A percentile compares a stretch with the other conserved stretches of the same genome.
phyloP scores from a whole-genome alignment of 2,888 invertebrate species.

The Spodoptera picta region DNA sequence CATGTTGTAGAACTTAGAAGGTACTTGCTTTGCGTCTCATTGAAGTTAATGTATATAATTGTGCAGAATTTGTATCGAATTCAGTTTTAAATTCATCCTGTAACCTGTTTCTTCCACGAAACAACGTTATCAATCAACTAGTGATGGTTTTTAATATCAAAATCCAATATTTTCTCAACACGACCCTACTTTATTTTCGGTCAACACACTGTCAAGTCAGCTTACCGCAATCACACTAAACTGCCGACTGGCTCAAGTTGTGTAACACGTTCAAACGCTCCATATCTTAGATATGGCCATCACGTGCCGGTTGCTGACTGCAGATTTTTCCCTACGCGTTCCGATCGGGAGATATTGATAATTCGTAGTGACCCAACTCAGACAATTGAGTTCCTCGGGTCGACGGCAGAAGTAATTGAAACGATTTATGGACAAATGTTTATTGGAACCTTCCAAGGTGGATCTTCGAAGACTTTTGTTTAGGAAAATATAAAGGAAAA shows the following conservation, averaged over 20 bases:
- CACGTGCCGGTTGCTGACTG: constrained; percentile 72
- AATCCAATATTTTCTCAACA: too few species aligned
- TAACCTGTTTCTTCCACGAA: too few species aligned
- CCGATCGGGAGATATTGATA: constrained; percentile 74
- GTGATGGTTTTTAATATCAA: too few species aligned
- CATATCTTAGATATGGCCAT: constrained; percentile 67
- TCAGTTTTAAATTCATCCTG: too few species aligned
- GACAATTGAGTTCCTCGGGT: constrained; percentile 56
- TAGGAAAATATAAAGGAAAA: constrained; percentile 7
- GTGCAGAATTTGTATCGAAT: too few species aligned
- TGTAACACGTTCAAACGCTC: constrained; percentile 51
- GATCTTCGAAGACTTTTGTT: constrained; percentile 21
- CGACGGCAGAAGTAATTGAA: constrained; percentile 52
- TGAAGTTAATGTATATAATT: too few species aligned
- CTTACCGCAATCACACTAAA: not conserved
- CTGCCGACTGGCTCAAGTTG: constrained; percentile 21
- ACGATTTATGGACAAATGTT: constrained; percentile 60
- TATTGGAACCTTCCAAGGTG: constrained; percentile 29
- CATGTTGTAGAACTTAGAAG: too few species aligned
- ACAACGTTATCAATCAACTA: too few species aligned
- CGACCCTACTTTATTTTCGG: not conserved
- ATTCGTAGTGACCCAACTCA: constrained; percentile 62
- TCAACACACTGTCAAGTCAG: not conserved
- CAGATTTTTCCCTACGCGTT: constrained; percentile 73
- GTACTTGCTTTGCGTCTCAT: too few species aligned